Conservation (phyloP, 2,797 vertebrate genomes). For the Pangasius djambal region DNA sequence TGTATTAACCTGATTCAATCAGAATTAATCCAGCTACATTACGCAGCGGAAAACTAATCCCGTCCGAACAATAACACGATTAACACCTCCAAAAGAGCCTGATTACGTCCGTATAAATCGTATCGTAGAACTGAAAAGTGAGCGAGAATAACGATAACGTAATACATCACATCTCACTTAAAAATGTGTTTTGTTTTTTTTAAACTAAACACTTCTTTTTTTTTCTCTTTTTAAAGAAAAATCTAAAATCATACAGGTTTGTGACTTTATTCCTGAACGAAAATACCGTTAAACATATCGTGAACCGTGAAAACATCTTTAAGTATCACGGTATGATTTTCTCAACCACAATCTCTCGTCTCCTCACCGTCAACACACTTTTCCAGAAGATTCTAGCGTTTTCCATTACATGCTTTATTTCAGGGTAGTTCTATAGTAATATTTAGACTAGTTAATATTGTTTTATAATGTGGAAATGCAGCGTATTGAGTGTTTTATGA, state of each 20-base stretch:
- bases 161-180: too few relatives aligned
- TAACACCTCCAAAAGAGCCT: too few relatives aligned
- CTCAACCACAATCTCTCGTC: neutral
- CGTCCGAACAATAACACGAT: too few relatives aligned
- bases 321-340: neutral
- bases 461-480: neutral
- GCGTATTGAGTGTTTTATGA: neutral
- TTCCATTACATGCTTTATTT: too few relatives aligned
- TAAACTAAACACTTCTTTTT: neutral
- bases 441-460: neutral
- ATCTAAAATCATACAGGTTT: too few relatives aligned
- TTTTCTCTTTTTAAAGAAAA: neutral
- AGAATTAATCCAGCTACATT: too few relatives aligned
- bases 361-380: neutral
- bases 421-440: neutral
- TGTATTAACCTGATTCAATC: too few relatives aligned
- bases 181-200: neutral
- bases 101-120: too few relatives aligned
- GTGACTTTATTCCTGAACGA: neutral
- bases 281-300: neutral
- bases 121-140: neutral
- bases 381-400: neutral
- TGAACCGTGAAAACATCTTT: neutral
- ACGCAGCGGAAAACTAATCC: too few relatives aligned
- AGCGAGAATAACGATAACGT: too few relatives aligned